Base-by-base conservation (phyloP, 2,888 invertebrate genomes). In the Scaptomyza cyrtandrae region DNA sequence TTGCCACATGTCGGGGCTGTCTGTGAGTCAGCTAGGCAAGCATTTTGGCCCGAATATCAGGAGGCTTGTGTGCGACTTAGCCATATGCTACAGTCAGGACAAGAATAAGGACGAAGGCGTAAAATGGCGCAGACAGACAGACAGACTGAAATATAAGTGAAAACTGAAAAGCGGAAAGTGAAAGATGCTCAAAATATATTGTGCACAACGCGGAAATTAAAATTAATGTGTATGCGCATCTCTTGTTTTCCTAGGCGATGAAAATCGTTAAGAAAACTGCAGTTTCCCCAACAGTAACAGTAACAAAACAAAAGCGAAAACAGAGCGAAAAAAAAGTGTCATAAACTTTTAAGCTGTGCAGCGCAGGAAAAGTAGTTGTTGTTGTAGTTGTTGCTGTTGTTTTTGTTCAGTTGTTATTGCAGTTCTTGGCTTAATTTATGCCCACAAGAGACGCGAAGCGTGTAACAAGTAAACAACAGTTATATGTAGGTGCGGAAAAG, bases 251-350 rank as follows among this genome's bases (percentile, higher is more conserved):
- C 68, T 53, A 48, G 54, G 55, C 79, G 73, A 67, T 75, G 54
- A 75, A 75, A 75, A 78, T 56, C 70, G 76, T 74, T 73, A 77
- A 79, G 74, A 77, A 71, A 79, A 74, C 79, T 78, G 73, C 79
- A 73, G 59, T 67, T 39, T 39, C 19, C 14, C 39, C 39, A 39
- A 58, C 52, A 64, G 44, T 39, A 19, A 24, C 24, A 24, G 24
- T 24, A 24, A n/a, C 48, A 62, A 59, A 57, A 58, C 10, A 43
- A 35, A 43, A 5, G 14, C 19, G 0, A 39, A 27, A 39, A 45
- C 24, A n/a, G 27, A 29, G 29, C 29, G 33, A 24, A 43, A 33
- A 72, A 52, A 54, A 54, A 41, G 24, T 45, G 52, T 46, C 39
- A 61, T 66, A 69, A 79, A 79, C 57, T 77, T 80, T 71, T 74